Percentiles rank a stretch among this genome's conserved stretches.
These are phyloP conservation scores for Pectinophora gossypiella DNA, from an alignment of 1,140 invertebrate species.

Conservation along the genomic window DNA sequence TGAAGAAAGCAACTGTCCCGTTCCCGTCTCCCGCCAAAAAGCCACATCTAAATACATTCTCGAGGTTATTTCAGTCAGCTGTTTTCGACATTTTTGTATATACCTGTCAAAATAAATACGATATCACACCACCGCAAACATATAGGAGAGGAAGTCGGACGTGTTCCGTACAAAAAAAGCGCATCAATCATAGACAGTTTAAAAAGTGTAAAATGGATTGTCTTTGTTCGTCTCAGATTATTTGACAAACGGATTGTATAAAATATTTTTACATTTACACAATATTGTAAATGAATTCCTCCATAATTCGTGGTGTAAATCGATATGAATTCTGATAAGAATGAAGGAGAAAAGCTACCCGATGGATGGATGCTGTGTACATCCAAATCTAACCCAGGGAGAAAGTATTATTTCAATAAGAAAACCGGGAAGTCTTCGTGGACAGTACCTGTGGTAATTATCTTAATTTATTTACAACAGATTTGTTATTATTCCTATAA, in stretches of 20 bases:
- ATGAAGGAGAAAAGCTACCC: constrained; percentile 33
- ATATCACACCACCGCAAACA: background rate
- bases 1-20: too few species aligned
- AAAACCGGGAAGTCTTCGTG: constrained; percentile 65
- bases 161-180: background rate
- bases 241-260: background rate
- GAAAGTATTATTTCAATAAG: constrained; percentile 64
- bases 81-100: background rate
- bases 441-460: constrained; percentile 57
- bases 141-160: background rate
- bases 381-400: constrained; percentile 62
- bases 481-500: background rate
- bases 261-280: background rate
- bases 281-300: constrained; percentile 20
- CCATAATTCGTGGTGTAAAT: constrained; percentile 21
- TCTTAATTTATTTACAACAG: constrained; percentile 24
- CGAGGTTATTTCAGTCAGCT: constrained; percentile 3
- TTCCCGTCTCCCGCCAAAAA: too few species aligned
- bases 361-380: constrained; percentile 58
- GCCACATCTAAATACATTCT: too few species aligned
- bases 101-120: background rate
- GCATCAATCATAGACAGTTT: background rate
- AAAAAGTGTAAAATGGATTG: background rate
- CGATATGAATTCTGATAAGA: constrained; percentile 45
- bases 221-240: background rate